Evolutionary conservation across 2,113 vertebrate species (phyloP).

Genomic region (Choloepus hoffmanni): DNA sequence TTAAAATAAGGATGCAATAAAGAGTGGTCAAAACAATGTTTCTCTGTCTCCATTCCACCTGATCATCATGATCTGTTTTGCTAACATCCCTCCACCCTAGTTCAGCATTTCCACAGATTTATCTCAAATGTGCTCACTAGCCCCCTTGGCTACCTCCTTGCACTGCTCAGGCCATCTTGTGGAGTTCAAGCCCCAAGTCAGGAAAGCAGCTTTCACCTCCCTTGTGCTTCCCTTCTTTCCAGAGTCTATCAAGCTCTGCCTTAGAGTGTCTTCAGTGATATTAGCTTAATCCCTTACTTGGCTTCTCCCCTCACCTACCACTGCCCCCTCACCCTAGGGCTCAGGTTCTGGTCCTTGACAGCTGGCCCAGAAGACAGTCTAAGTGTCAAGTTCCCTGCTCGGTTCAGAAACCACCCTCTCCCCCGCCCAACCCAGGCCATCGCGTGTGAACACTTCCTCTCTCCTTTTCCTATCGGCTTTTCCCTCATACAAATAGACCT

Average conservation of each 20-base stretch:
- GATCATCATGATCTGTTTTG: background rate
- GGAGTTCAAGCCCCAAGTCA: background rate
- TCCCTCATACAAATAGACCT: background rate
- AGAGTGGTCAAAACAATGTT: background rate
- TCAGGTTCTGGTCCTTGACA: background rate
- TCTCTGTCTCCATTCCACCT: background rate
- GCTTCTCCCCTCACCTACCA: no score
- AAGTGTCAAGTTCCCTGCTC: background rate
- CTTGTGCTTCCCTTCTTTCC: background rate
- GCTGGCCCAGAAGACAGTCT: background rate
- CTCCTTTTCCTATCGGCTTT: background rate
- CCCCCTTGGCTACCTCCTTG: no score
- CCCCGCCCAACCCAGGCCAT: background rate
- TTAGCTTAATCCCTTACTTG: background rate
- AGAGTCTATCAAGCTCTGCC: no score
- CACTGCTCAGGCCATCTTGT: background rate
- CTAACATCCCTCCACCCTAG: accelerated
- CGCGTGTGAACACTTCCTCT: background rate
- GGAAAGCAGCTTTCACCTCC: background rate
- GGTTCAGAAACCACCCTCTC: background rate
- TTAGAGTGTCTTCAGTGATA: accelerated
- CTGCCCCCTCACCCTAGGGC: background rate
- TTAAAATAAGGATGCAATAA: background rate
- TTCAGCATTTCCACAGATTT: background rate
- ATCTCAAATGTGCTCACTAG: background rate